A percentile compares a stretch with the other conserved stretches of the same genome.
phyloP scores from a whole-genome alignment of 1,140 invertebrate species.

The Chironomus striatipennis region DNA sequence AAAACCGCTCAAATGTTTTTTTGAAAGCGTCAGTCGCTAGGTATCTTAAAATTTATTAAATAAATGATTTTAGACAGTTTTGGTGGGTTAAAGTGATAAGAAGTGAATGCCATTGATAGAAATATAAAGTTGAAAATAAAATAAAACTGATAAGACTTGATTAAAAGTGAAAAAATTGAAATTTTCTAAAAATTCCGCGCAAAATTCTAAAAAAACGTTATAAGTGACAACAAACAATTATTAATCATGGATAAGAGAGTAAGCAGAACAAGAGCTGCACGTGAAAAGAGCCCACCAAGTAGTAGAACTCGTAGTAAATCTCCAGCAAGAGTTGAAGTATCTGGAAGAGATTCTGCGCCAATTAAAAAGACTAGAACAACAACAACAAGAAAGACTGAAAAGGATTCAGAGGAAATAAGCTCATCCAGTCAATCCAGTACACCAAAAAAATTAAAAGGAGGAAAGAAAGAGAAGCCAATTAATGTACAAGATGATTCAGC shows the following conservation, averaged over 20 bases:
- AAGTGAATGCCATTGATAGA: background rate
- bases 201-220: background rate
- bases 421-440: conserved; percentile 3
- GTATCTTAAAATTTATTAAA: background rate
- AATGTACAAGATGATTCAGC: background rate
- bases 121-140: background rate
- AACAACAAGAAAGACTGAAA: background rate
- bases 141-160: background rate
- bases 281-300: background rate
- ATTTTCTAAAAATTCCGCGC: background rate
- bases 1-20: no score
- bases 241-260: background rate
- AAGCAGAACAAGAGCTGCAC: background rate
- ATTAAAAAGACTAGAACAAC: background rate
- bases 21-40: background rate
- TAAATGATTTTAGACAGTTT: background rate
- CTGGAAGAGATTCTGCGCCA: background rate
- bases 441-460: background rate
- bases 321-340: background rate
- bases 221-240: background rate
- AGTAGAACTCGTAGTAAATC: background rate
- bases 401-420: background rate
- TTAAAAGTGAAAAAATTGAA: background rate
- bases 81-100: background rate
- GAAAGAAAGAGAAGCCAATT: background rate